Evolutionary conservation across 2,888 invertebrate species (phyloP).

Genomic region (Philhelius pedissequus): DNA sequence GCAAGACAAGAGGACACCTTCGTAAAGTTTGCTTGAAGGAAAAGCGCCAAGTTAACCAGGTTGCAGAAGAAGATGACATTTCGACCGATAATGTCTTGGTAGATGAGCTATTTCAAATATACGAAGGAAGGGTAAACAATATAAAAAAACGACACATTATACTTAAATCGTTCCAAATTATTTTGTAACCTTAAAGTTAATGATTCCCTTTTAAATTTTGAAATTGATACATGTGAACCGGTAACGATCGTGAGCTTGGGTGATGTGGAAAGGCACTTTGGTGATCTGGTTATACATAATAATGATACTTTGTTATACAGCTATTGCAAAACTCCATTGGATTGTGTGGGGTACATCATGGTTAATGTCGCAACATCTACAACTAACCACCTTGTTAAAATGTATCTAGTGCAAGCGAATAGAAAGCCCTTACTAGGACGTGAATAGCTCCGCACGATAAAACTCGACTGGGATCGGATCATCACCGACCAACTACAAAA

Average conservation of each 20-base stretch:
- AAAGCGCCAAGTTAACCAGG: background rate
- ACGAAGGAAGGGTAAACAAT: conserved; percentile 19
- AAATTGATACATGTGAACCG: conserved; percentile 41
- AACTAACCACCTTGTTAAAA: background rate
- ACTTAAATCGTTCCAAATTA: background rate
- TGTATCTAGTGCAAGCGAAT: conserved; percentile 10
- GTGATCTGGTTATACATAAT: background rate
- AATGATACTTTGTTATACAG: conserved; percentile 26
- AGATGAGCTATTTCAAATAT: conserved; percentile 11
- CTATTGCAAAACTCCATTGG: conserved; percentile 26
- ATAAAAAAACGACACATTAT: background rate
- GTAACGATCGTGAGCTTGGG: conserved; percentile 27
- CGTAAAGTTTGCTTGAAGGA: conserved; percentile 30
- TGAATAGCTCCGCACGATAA: background rate
- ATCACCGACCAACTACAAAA: background rate
- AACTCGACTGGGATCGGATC: background rate
- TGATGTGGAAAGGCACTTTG: conserved; percentile 24
- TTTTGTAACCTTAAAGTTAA: conserved; percentile 27
- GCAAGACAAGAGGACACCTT: conserved; percentile 29
- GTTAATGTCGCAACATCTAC: background rate
- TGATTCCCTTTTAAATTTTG: conserved; percentile 22
- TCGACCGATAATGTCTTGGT: background rate
- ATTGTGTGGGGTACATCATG: conserved; percentile 13
- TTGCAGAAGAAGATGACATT: background rate
- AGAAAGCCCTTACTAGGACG: conserved; percentile 10